Percentiles rank a stretch among this genome's conserved stretches.
Evolutionary conservation across 2,888 invertebrate genomes (phyloP).

Genomic region (Athripsodes cinereus): DNA sequence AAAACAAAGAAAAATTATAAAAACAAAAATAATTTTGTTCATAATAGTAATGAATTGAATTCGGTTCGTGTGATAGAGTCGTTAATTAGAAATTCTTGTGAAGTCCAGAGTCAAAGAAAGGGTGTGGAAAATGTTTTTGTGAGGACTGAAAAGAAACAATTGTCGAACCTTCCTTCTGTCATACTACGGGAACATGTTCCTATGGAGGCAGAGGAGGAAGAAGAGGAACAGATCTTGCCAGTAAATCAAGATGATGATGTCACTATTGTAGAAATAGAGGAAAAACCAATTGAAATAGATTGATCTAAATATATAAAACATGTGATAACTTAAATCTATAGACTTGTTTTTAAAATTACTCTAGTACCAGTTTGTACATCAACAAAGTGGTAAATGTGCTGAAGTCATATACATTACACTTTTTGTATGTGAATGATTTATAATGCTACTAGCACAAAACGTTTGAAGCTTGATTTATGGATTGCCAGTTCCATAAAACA

Average conservation of each 20-base stretch:
- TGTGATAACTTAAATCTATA: too few relatives aligned
- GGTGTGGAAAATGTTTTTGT: neutral
- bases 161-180: conserved; percentile 5
- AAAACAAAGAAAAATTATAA: neutral
- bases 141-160: conserved; percentile 6
- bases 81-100: conserved; percentile 5
- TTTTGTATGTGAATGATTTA: too few relatives aligned
- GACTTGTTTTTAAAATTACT: too few relatives aligned
- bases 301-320: too few relatives aligned
- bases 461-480: too few relatives aligned
- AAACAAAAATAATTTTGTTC: neutral
- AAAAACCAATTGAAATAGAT: conserved; percentile 12
- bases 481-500: too few relatives aligned
- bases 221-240: conserved; percentile 4
- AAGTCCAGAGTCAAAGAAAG: neutral
- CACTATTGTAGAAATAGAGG: conserved; percentile 8
- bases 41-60: neutral
- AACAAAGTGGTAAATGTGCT: too few relatives aligned
- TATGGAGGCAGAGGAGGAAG: conserved; percentile 10
- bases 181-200: conserved; percentile 6
- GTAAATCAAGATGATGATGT: conserved; percentile 12
- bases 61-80: conserved; percentile 6
- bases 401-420: too few relatives aligned
- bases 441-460: too few relatives aligned
- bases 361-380: too few relatives aligned